phyloP scores from a whole-genome alignment of 2,888 invertebrate species.

The Marronus borbonicus region DNA sequence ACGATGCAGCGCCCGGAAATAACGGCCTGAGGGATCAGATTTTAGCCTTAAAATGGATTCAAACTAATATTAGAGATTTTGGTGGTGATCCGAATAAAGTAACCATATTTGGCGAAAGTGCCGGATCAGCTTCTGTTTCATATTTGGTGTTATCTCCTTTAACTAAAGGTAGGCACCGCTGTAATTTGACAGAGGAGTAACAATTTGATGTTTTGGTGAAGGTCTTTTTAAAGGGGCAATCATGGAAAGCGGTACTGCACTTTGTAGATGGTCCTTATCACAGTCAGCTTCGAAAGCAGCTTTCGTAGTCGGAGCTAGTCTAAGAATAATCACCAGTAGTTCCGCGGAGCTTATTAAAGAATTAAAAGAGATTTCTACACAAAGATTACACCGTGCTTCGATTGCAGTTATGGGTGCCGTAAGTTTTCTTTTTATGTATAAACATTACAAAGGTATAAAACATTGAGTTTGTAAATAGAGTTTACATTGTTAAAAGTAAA shows the following conservation, averaged over 20 bases:
- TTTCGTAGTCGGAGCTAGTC: conserved; percentile 53
- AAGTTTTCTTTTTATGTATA: conserved; percentile 10
- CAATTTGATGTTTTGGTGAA: not conserved
- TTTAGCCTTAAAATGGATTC: conserved; percentile 47
- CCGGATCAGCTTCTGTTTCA: conserved; percentile 43
- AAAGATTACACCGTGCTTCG: conserved; percentile 14
- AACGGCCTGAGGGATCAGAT: conserved; percentile 47
- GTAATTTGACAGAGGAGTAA: not conserved
- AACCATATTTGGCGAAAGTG: conserved; percentile 49
- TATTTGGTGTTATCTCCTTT: conserved; percentile 40
- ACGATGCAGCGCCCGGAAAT: conserved; percentile 46
- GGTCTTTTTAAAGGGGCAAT: conserved; percentile 50
- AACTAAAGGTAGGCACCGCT: conserved; percentile 19
- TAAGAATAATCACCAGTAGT: conserved; percentile 55
- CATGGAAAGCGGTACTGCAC: conserved; percentile 47
- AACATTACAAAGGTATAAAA: not conserved
- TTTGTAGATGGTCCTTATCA: conserved; percentile 50
- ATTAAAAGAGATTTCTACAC: conserved; percentile 54
- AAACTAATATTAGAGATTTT: conserved; percentile 45
- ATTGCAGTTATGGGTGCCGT: conserved; percentile 18
- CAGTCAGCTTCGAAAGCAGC: conserved; percentile 52
- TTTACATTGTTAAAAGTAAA: too few species aligned
- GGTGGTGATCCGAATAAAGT: conserved; percentile 48
- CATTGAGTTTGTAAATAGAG: too few species aligned
- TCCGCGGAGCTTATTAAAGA: conserved; percentile 54